A percentile compares a stretch with the other conserved stretches of the same genome.
These are phyloP conservation scores for Scelioninae gen. 2 DNA, from an alignment of 2,888 invertebrate species.

Conservation along the genomic window DNA sequence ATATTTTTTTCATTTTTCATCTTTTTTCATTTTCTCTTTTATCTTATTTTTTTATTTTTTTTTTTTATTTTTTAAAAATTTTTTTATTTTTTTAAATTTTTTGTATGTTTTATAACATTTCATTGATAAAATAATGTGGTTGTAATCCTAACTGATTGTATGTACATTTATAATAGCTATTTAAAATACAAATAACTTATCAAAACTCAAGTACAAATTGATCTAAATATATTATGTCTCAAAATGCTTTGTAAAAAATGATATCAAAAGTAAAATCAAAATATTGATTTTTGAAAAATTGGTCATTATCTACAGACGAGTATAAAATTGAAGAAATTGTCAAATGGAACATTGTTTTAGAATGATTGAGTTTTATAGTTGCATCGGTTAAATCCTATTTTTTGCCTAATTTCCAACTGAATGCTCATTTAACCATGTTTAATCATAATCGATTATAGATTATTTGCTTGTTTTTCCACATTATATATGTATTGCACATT, in stretches of 20 bases:
- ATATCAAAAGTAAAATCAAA: constrained; percentile 49
- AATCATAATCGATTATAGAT: neutral
- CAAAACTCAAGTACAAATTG: constrained; percentile 43
- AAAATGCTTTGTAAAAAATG: constrained; percentile 53
- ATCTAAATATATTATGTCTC: constrained; percentile 29
- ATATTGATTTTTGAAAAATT: constrained; percentile 45
- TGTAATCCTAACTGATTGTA: constrained; percentile 16
- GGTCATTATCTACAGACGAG: constrained; percentile 59
- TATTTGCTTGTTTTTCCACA: neutral
- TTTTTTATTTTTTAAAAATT: constrained; percentile 11
- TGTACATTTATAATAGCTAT: constrained; percentile 29
- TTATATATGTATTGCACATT: no score
- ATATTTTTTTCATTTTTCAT: no score
- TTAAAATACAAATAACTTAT: constrained; percentile 45
- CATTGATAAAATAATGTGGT: constrained; percentile 4
- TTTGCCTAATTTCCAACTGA: neutral
- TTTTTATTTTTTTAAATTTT: constrained; percentile 1
- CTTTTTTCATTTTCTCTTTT: no score
- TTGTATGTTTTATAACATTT: neutral
- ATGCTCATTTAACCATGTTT: neutral
- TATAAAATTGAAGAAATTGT: constrained; percentile 35
- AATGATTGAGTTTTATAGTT: constrained; percentile 9
- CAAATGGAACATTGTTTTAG: constrained; percentile 29
- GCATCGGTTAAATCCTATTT: constrained; percentile 11
- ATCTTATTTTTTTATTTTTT: constrained; percentile 1